Evolutionary conservation across 2,888 invertebrate species (phyloP).

Genomic region (Ashinkailepas kermadecensis): DNA sequence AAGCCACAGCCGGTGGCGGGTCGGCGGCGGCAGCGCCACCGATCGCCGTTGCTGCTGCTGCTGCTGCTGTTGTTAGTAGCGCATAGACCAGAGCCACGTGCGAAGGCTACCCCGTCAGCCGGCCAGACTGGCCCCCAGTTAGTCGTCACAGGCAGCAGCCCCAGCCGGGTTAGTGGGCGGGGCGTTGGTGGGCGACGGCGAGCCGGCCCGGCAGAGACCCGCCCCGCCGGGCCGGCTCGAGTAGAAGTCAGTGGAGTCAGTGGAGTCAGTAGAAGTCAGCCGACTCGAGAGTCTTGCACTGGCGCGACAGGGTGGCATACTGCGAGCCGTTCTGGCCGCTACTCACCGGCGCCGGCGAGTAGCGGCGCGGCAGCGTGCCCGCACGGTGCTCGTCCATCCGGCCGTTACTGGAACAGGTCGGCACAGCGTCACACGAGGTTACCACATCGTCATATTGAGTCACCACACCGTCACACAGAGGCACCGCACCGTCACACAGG

Average conservation of each 20-base stretch:
- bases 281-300: constrained; percentile 89
- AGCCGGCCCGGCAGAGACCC: neutral
- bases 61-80: too few species aligned
- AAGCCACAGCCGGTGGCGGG: too few species aligned
- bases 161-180: too few species aligned
- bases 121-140: too few species aligned
- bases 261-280: constrained; percentile 72
- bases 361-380: constrained; percentile 17
- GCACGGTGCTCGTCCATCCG: constrained; percentile 27
- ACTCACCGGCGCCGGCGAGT: constrained; percentile 39
- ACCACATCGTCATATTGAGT: too few species aligned
- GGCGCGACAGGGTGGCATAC: constrained; percentile 91
- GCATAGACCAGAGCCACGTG: too few species aligned
- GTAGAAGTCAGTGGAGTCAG: neutral
- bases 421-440: constrained; percentile 26
- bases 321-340: constrained; percentile 64
- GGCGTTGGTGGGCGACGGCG: neutral
- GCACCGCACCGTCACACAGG: too few species aligned
- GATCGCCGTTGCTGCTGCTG: too few species aligned
- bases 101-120: too few species aligned
- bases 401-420: constrained; percentile 36
- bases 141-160: too few species aligned
- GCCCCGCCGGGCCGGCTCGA: neutral
- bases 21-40: too few species aligned
- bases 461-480: too few species aligned